Percentiles rank a stretch among this genome's conserved stretches.
Conservation (phyloP, 2,888 invertebrate species). For the Ctenicera cuprea region DNA sequence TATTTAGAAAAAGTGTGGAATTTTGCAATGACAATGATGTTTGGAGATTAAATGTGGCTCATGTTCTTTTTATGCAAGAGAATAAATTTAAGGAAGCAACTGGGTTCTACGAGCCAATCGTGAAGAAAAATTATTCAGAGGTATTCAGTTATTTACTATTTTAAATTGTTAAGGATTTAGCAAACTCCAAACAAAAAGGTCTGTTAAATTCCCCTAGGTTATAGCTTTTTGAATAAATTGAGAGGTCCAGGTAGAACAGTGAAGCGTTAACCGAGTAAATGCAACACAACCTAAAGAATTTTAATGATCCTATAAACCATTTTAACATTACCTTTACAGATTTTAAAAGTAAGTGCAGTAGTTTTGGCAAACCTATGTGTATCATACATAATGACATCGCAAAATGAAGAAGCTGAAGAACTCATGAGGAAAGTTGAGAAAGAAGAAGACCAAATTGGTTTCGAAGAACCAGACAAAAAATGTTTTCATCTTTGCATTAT, state of each 20-base stretch:
- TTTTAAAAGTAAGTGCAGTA: constrained; percentile 96
- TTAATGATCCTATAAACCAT: no score
- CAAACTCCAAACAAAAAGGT: no score
- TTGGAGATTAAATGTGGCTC: constrained; percentile 98
- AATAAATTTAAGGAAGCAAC: constrained; percentile 98
- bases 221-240: no score
- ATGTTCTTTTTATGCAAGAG: constrained; percentile 99
- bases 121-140: constrained; percentile 94
- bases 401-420: constrained; percentile 99
- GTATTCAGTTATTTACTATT: no score
- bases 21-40: constrained; percentile 98
- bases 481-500: constrained; percentile 98
- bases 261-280: no score
- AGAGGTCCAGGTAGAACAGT: no score
- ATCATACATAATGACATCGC: constrained; percentile 99
- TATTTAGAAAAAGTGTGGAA: constrained; percentile 97
- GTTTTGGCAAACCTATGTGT: constrained; percentile 98
- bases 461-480: constrained; percentile 95
- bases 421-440: constrained; percentile 99
- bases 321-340: no score
- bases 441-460: constrained; percentile 95
- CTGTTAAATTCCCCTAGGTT: no score
- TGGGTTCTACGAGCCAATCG: constrained; percentile 98
- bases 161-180: no score
- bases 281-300: no score